Conservation (phyloP, 2,797 vertebrate species). For the Fratercula arctica region DNA sequence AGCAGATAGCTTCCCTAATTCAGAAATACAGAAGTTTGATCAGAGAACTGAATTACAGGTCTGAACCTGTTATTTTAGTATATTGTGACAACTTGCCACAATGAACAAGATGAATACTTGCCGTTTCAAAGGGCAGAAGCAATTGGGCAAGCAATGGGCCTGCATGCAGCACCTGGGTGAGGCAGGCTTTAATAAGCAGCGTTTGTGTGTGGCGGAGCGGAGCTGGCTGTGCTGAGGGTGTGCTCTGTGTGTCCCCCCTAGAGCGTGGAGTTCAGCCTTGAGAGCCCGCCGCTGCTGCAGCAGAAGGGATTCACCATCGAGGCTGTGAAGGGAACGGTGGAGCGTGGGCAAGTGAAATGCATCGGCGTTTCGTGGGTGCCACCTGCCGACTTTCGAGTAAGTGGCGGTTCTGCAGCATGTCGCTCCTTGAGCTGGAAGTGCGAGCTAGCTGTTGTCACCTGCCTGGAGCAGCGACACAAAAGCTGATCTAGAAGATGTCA, state of each 20-base stretch:
- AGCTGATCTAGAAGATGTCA: not conserved
- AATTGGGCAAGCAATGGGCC: not conserved
- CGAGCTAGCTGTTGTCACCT: not conserved
- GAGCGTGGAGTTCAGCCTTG: conserved; percentile 83
- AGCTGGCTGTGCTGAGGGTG: not conserved
- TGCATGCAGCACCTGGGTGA: rapidly evolving
- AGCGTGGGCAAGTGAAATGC: conserved; percentile 76
- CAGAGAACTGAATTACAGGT: not conserved
- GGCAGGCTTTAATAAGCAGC: not conserved
- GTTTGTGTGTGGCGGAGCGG: not conserved
- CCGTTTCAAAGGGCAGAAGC: not conserved
- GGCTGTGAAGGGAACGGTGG: conserved; percentile 76
- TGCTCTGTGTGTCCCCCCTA: conserved; percentile 25
- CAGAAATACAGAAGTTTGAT: not conserved
- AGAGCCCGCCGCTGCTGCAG: conserved; percentile 70
- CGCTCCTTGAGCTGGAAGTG: not conserved
- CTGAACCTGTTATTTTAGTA: not conserved
- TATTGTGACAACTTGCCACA: not conserved
- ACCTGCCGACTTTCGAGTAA: conserved; percentile 77
- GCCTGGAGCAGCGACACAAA: not conserved
- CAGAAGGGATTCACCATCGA: conserved; percentile 85
- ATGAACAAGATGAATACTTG: not conserved
- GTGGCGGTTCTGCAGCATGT: not conserved
- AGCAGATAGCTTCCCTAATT: not conserved
- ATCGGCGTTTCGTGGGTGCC: conserved; percentile 87